Evolutionary conservation across 2,888 invertebrate species (phyloP).

Genomic region (Nemoura dubitans): DNA sequence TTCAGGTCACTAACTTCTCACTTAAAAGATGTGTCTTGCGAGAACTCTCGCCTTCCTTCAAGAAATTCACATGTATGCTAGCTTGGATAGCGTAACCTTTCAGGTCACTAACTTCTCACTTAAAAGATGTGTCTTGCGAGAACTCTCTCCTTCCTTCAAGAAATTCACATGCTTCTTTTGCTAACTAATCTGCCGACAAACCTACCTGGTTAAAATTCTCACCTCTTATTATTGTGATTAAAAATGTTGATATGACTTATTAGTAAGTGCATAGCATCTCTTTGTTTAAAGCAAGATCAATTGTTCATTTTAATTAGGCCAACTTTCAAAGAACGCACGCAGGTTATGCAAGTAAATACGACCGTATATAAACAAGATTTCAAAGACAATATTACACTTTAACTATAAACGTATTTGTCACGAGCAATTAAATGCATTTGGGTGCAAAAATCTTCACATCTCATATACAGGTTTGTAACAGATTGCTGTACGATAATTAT

Average conservation of each 20-base stretch:
- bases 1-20: not conserved
- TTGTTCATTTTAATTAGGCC: not conserved
- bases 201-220: too few relatives aligned
- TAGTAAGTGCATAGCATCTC: too few relatives aligned
- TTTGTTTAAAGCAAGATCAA: too few relatives aligned
- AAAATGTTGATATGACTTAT: too few relatives aligned
- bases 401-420: not conserved
- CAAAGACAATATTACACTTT: not conserved
- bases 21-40: not conserved
- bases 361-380: not conserved
- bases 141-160: not conserved
- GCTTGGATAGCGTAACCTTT: conserved; percentile 8
- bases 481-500: not conserved
- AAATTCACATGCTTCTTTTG: not conserved
- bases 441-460: too few relatives aligned
- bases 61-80: not conserved
- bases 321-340: not conserved
- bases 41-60: not conserved
- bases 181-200: too few relatives aligned
- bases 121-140: not conserved
- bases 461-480: too few relatives aligned
- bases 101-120: not conserved
- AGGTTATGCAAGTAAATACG: not conserved
- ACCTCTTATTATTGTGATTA: too few relatives aligned
- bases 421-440: not conserved